These are phyloP conservation scores for Cheilinus undulatus DNA, from an alignment of 2,113 vertebrate genomes.

Conservation along the genomic window DNA sequence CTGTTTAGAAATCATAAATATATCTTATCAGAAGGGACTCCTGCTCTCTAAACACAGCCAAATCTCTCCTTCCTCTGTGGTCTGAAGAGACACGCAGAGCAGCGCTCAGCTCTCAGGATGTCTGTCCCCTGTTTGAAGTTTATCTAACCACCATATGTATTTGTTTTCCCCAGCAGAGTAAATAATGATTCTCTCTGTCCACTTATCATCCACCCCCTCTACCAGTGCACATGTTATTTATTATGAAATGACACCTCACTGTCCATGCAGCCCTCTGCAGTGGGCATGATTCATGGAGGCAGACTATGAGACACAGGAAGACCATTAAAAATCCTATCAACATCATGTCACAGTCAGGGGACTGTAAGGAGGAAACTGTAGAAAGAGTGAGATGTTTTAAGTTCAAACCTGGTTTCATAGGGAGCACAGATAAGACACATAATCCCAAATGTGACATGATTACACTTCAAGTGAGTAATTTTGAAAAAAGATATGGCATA, in stretches of 20 bases:
- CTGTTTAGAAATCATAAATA: slow-evolving; percentile 74
- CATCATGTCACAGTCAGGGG: slow-evolving; percentile 57
- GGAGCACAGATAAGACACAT: slow-evolving; percentile 44
- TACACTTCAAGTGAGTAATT: background rate
- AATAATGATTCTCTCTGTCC: slow-evolving; percentile 69
- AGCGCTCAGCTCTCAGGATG: slow-evolving; percentile 64
- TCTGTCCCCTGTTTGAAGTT: slow-evolving; percentile 77
- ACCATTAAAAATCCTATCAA: slow-evolving; percentile 75
- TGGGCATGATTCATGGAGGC: slow-evolving; percentile 70
- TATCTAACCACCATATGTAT: slow-evolving; percentile 80
- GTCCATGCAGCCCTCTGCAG: slow-evolving; percentile 58
- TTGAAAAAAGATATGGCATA: too few species aligned
- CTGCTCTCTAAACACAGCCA: slow-evolving; percentile 78
- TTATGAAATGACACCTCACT: slow-evolving; percentile 77
- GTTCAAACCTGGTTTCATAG: slow-evolving; percentile 40
- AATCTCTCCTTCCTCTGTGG: slow-evolving; percentile 76
- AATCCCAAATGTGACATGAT: slow-evolving; percentile 28
- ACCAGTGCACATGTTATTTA: slow-evolving; percentile 71
- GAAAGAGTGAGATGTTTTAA: slow-evolving; percentile 50
- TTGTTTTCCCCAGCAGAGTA: slow-evolving; percentile 72
- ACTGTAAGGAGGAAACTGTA: slow-evolving; percentile 41
- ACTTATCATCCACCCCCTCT: slow-evolving; percentile 73
- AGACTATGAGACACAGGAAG: slow-evolving; percentile 69
- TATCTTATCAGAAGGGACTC: slow-evolving; percentile 77
- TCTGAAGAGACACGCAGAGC: slow-evolving; percentile 71